Conservation (phyloP, 1,140 invertebrate species). For the Trichonephila clavata region DNA sequence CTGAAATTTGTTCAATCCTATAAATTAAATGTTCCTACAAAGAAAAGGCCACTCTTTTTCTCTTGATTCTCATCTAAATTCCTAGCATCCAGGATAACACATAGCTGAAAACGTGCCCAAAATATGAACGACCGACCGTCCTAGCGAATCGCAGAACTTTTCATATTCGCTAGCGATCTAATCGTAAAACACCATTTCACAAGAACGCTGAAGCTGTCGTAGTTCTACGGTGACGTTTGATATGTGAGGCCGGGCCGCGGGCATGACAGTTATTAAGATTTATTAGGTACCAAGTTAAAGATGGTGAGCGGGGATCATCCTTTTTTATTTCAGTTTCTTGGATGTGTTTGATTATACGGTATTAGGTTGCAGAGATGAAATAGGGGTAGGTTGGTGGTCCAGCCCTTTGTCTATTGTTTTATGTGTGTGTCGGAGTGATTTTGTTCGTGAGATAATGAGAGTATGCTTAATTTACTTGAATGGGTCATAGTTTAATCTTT, state of each 20-base stretch:
- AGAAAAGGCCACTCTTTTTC: not conserved
- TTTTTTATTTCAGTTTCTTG: not conserved
- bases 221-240: conserved; percentile 35
- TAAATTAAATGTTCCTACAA: conserved; percentile 6
- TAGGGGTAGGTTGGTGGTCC: conserved; percentile 13
- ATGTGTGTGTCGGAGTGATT: not conserved
- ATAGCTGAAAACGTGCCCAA: conserved; percentile 35
- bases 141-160: not conserved
- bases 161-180: not conserved
- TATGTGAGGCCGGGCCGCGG: conserved; percentile 45
- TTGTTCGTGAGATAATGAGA: too few species aligned
- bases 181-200: conserved; percentile 52
- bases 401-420: not conserved
- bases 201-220: conserved; percentile 31
- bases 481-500: too few species aligned
- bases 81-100: not conserved
- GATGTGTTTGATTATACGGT: conserved; percentile 44
- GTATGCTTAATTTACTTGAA: not conserved
- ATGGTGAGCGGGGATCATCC: conserved; percentile 4
- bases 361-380: conserved; percentile 53
- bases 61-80: not conserved
- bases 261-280: conserved; percentile 73
- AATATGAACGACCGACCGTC: conserved; percentile 45
- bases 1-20: conserved; percentile 1
- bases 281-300: conserved; percentile 69